A percentile compares a stretch with the other conserved stretches of the same genome.
Evolutionary conservation across 1,140 invertebrate species (phyloP).

Genomic region (Pteromalus puparum): DNA sequence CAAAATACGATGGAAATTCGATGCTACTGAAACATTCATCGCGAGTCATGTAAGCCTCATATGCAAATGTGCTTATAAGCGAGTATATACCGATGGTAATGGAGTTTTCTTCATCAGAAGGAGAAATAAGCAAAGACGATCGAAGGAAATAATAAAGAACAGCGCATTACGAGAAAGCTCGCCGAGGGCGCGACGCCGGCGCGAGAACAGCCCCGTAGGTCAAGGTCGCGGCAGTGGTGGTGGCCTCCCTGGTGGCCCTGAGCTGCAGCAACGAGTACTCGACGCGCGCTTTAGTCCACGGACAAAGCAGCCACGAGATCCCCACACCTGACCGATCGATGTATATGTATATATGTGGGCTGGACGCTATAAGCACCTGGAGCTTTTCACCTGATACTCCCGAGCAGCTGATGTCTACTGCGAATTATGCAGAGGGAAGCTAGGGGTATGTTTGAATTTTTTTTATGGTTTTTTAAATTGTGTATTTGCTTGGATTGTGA

Average conservation of each 20-base stretch:
- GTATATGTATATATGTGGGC: conserved; percentile 60
- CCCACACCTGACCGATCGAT: conserved; percentile 78
- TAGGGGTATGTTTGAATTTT: no score
- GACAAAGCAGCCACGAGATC: conserved; percentile 70
- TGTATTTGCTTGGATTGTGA: no score
- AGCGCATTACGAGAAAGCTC: conserved; percentile 14
- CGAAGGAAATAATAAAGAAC: neutral
- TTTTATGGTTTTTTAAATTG: no score
- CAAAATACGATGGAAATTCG: no score
- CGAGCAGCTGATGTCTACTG: neutral
- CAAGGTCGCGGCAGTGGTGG: conserved; percentile 70
- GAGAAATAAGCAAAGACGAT: neutral
- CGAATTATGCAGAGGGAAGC: neutral
- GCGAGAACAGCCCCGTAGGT: conserved; percentile 70
- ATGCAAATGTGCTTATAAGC: no score
- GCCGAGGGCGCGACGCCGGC: conserved; percentile 70
- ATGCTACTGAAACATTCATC: no score
- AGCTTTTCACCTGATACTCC: conserved; percentile 15
- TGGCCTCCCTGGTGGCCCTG: conserved; percentile 61
- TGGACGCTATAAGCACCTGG: neutral
- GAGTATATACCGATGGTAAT: no score
- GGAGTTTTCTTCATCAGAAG: no score
- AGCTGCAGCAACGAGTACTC: conserved; percentile 76
- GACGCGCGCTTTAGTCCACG: conserved; percentile 69
- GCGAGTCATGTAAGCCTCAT: no score